phyloP scores from a whole-genome alignment of 2,797 vertebrate genomes.

The Chloroceryle inda region DNA sequence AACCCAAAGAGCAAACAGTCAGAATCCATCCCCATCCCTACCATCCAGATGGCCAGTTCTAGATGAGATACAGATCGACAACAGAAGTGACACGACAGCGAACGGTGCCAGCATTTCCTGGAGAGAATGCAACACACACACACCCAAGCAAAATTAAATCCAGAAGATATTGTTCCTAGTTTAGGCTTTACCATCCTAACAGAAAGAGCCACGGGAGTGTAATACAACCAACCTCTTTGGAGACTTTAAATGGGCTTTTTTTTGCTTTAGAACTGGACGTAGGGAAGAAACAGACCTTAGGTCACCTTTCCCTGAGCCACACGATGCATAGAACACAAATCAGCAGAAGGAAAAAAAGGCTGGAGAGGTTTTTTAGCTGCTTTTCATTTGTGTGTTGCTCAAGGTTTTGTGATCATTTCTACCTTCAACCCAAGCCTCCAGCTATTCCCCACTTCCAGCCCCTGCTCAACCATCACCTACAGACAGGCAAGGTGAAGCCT shows the following conservation, averaged over 20 bases:
- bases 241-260: background rate
- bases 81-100: background rate
- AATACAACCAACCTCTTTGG: background rate
- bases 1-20: background rate
- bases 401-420: background rate
- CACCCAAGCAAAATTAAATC: background rate
- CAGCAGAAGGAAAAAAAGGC: background rate
- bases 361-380: background rate
- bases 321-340: accelerated
- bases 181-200: background rate
- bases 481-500: accelerated
- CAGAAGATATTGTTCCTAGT: background rate
- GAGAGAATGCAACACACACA: background rate
- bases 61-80: background rate
- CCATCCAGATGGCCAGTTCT: background rate
- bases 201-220: background rate
- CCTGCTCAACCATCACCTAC: background rate
- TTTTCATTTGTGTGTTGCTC: background rate
- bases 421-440: background rate
- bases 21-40: background rate
- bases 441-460: background rate
- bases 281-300: background rate
- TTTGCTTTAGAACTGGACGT: background rate
- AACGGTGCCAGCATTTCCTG: background rate
- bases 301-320: background rate